Base-by-base conservation (phyloP, 1,140 invertebrate species). In the Macrostomum lignano region DNA sequence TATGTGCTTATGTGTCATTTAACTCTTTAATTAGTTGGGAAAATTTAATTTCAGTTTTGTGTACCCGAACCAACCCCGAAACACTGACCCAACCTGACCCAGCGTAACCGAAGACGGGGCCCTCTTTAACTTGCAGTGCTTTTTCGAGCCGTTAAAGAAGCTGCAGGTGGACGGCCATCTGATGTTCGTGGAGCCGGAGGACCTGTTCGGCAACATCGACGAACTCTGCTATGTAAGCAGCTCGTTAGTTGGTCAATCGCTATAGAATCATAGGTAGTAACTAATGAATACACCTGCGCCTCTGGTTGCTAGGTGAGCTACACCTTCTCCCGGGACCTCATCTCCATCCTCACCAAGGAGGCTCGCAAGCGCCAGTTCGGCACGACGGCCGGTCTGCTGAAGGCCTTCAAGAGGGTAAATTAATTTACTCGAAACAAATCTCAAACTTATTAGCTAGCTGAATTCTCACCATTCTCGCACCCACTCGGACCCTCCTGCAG, bases 101-200 rank as follows among this genome's bases (percentile, higher is more conserved):
- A n/a, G n/a, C n/a, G n/a, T n/a, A n/a, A n/a, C n/a, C n/a, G n/a
- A n/a, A n/a, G n/a, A n/a, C n/a, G n/a, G n/a, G n/a, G n/a, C n/a
- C n/a, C n/a, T 19, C 7, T 25, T 36, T 28, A 30, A 31, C 34
- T 55, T 51, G 29, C 43, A 70, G 65, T 68, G 70, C 21, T 72
- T 69, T 45, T 65, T 71, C 63, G 68, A 71, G 42, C 69, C 69
- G 0, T 44, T 71, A 36, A 71, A 71, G 48, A 67, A 68, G 41
- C 63, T 68, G 19, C 68, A 71, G 49, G 68, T 71, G 2, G 69
- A 71, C 47, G 69, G 68, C 6, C 67, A 62, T 46, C 56, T 67
- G 0, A 67, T 71, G 65, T 67, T 64, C 45, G 66, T 67, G 6
- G 69, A 71, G 44, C 69, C 68, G 0, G 66, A 68, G 40, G 58